Evolutionary conservation across 1,140 invertebrate genomes (phyloP).

Genomic region (Homarus americanus): DNA sequence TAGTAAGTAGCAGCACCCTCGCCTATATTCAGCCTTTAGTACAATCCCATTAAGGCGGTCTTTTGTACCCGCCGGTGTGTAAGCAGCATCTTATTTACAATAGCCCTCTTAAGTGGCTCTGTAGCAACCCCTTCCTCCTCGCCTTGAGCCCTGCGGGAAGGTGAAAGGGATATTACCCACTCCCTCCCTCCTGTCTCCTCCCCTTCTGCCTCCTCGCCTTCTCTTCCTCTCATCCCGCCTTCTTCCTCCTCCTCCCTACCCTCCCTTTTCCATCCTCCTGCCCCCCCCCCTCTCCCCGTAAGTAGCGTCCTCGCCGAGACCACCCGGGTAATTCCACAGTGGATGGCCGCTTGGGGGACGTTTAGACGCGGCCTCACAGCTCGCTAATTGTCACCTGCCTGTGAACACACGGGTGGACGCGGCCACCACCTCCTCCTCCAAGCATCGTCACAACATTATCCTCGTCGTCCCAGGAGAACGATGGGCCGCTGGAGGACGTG

Average conservation of each 20-base stretch:
- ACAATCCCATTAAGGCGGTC: too few relatives aligned
- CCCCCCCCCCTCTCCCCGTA: not conserved
- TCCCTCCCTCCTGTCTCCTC: too few relatives aligned
- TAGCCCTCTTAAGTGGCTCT: too few relatives aligned
- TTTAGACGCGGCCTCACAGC: slow-evolving; percentile 12
- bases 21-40: too few relatives aligned
- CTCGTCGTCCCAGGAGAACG: not conserved
- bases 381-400: slow-evolving; percentile 2
- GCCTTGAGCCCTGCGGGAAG: too few relatives aligned
- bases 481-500: not conserved
- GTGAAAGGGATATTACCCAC: too few relatives aligned
- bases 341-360: slow-evolving; percentile 36
- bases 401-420: not conserved
- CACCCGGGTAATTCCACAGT: slow-evolving; percentile 1
- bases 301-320: slow-evolving; percentile 1
- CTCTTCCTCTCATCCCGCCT: not conserved
- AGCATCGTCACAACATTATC: not conserved
- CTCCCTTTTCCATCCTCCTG: not conserved
- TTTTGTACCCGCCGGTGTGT: too few relatives aligned
- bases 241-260: not conserved
- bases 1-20: too few relatives aligned
- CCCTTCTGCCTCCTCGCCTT: not conserved
- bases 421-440: not conserved
- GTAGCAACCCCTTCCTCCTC: too few relatives aligned
- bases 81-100: too few relatives aligned